Evolutionary conservation across 2,113 vertebrate genomes (phyloP), one percentile per base, ranked within the genome.

Genomic region (Tetrao urogallus): DNA sequence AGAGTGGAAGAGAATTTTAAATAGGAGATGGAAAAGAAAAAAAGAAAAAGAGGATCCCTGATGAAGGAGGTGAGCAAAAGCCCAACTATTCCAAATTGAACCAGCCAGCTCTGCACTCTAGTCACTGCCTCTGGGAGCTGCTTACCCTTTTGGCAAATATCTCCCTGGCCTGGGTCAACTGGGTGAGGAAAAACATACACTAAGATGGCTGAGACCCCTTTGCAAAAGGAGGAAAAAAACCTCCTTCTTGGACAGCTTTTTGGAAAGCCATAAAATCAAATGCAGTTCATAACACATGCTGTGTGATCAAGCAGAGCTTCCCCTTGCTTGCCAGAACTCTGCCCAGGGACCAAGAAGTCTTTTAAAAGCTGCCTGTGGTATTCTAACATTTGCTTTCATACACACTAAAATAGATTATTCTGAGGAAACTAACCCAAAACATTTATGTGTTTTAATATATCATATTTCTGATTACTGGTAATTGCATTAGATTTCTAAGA

Each of bases 191-290:
- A 96, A 95, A 88, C 58, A 92, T 63, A 89, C 1, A 7, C 48
- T 73, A 72, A 77, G 52, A 87, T 82, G 82, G 67, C 65, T 82
- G 64, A 91, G 58, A 86, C 43, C 70, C 28, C 57, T 94, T 61
- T 77, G 64, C 48, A 56, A 56, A 83, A 90, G 25, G 54, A 27
- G 7, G 9, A 12, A 64, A 54, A 69, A 63, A 2, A 14, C 19
- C 73, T 82, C 76, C 61, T 82, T 95, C 91, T 97, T 97, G 95
- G 97, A 97, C 50, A 95, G 86, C 66, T 83, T 95, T 95, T 90
- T 94, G 94, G 95, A 97, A 97, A 97, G 85, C 86, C 86, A 88
- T 97, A 97, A 97, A 97, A 96, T 95, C 90, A 97, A 97, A 93
- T 93, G 67, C 94, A 97, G 95, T 89, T 96, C 90, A 91, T 93